Evolutionary conservation across 2,113 vertebrate genomes (phyloP).

Genomic region (Lutjanus erythropterus): DNA sequence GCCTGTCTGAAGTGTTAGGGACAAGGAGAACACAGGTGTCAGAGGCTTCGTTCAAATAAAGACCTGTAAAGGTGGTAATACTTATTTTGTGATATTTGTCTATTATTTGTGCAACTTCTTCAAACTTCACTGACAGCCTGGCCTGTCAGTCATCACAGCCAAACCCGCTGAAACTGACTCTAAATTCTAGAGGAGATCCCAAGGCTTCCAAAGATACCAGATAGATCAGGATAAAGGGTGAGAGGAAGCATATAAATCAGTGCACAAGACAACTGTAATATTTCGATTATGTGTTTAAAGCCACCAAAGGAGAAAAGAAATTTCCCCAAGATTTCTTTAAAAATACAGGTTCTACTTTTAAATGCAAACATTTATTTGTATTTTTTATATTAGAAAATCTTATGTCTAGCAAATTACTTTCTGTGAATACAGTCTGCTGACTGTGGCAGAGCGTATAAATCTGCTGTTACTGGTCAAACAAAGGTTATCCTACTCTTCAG

Average conservation of each 20-base stretch:
- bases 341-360: neutral
- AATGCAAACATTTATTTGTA: no score
- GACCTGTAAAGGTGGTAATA: no score
- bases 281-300: neutral
- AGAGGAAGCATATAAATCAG: neutral
- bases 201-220: neutral
- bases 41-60: neutral
- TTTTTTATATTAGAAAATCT: no score
- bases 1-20: conserved; percentile 14
- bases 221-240: neutral
- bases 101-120: neutral
- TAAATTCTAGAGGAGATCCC: neutral
- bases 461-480: no score
- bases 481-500: no score
- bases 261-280: neutral
- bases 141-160: neutral
- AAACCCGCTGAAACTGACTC: neutral
- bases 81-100: neutral
- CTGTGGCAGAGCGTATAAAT: no score
- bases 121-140: neutral
- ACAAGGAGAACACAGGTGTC: neutral
- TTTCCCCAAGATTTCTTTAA: no score
- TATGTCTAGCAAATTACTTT: no score
- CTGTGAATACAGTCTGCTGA: no score
- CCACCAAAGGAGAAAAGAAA: neutral